A percentile compares a stretch with the other conserved stretches of the same genome.
phyloP scores from a whole-genome alignment of 2,797 vertebrate species.

The Octomys mimax region DNA sequence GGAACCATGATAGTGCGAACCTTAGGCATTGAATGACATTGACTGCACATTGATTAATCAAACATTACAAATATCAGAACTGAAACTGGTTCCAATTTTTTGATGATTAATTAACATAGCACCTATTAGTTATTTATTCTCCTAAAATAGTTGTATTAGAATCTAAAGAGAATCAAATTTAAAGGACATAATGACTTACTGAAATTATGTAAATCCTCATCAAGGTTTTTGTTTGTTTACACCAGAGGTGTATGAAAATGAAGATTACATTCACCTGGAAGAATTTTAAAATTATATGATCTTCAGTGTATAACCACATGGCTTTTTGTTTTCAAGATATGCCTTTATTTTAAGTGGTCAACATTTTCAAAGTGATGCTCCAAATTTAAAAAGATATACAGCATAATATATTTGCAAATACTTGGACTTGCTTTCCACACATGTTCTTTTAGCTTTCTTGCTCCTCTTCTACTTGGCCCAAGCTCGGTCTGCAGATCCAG shows the following conservation, averaged over 20 bases:
- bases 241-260: background rate
- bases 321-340: background rate
- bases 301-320: background rate
- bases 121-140: background rate
- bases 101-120: background rate
- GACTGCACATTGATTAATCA: background rate
- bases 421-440: background rate
- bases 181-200: background rate
- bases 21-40: background rate
- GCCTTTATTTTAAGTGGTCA: background rate
- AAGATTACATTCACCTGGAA: background rate
- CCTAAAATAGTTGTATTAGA: background rate
- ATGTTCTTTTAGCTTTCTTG: background rate
- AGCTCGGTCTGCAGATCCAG: background rate
- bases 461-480: background rate
- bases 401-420: background rate
- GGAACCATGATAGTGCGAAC: background rate
- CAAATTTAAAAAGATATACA: slow-evolving; percentile 35
- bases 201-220: background rate
- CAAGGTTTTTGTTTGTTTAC: slow-evolving; percentile 2
- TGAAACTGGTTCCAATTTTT: slow-evolving; percentile 39
- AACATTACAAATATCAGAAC: slow-evolving; percentile 40
- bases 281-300: slow-evolving; percentile 1
- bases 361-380: slow-evolving; percentile 23
- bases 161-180: slow-evolving; percentile 44